phyloP scores from a whole-genome alignment of 2,113 vertebrate species.

The Tretioscincus oriximinensis region DNA sequence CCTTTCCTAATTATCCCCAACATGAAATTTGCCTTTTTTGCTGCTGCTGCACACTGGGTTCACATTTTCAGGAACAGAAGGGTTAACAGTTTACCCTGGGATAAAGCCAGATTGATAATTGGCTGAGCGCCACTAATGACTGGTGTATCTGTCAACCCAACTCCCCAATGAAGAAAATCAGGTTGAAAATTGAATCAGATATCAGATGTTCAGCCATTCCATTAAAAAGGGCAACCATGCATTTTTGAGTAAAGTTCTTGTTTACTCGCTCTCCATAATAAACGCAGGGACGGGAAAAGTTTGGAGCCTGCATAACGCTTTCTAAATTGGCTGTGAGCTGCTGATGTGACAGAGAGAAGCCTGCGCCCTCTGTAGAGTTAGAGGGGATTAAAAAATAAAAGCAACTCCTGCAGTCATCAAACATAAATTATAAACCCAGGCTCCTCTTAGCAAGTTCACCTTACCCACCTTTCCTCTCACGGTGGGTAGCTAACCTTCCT shows the following conservation, averaged over 20 bases:
- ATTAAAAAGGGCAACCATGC: slow-evolving; percentile 68
- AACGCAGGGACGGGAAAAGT: slow-evolving; percentile 56
- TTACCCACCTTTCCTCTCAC: background rate
- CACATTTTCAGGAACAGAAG: slow-evolving; percentile 8
- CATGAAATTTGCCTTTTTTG: no score
- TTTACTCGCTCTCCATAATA: slow-evolving; percentile 62
- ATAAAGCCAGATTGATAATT: background rate
- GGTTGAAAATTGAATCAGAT: slow-evolving; percentile 73
- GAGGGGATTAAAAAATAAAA: background rate
- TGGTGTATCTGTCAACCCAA: slow-evolving; percentile 54
- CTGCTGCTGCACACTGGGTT: no score
- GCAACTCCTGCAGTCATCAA: slow-evolving; percentile 27
- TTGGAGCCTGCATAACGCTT: slow-evolving; percentile 59
- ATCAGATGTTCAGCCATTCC: slow-evolving; percentile 71
- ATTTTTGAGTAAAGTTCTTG: slow-evolving; percentile 66
- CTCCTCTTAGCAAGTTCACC: background rate
- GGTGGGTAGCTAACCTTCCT: slow-evolving; percentile 15
- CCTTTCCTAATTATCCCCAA: no score
- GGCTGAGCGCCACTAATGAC: background rate
- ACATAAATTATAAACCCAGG: slow-evolving; percentile 1
- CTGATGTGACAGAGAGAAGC: background rate
- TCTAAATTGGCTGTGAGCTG: slow-evolving; percentile 56
- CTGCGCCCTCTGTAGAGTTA: accelerated
- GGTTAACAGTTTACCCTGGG: background rate
- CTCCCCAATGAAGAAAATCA: slow-evolving; percentile 62